Evolutionary conservation across 1,140 invertebrate species (phyloP), one percentile per base, ranked within the genome.

Genomic region (Macrobrachium nipponense): DNA sequence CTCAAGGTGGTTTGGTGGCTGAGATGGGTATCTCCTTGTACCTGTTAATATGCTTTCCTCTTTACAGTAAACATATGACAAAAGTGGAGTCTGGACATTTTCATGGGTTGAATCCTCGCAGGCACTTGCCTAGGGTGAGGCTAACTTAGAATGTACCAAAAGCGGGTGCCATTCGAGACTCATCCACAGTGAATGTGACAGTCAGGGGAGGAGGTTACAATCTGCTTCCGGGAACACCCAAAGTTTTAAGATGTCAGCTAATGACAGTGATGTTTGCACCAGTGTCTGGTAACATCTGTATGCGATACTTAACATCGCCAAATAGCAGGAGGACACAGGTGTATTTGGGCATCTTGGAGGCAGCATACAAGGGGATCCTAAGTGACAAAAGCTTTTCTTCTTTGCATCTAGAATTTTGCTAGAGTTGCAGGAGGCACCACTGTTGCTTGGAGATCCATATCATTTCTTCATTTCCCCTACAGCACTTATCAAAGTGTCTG

Each of bases 121-220:
- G 51, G 5, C n/a, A 8, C 14, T 80, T 62, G 36, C 62, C n/a
- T 23, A 80, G 14, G 17, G 12, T 62, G 14, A 64, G 36, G 2
- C 12, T 62, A 17, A 61, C 78, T n/a, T 80, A n/a, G 36, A 80
- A 64, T 17, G 14, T 11, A 23, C 78, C 18, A 23, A 80, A 43
- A 36, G 60, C 20, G 23, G 7, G 78, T 36, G 60, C 8, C 60
- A 79, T 80, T n/a, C 1, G n/a, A 80, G 58, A 80, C 8, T 61
- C 27, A 27, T 80, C 78, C 0, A 59, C 44, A n/a, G 36, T 77
- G 36, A 60, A 20, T n/a, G 44, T 77, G 5, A 15, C 15, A 18
- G 44, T 77, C 15, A 14, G 15, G 11, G 20, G 44, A 18, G 18
- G 18, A 59, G 1, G 75, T 27, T 51, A n/a, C 5, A 77, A 43